phyloP scores from a whole-genome alignment of 1,140 invertebrate species.

The Trypoxylus dichotomus region DNA sequence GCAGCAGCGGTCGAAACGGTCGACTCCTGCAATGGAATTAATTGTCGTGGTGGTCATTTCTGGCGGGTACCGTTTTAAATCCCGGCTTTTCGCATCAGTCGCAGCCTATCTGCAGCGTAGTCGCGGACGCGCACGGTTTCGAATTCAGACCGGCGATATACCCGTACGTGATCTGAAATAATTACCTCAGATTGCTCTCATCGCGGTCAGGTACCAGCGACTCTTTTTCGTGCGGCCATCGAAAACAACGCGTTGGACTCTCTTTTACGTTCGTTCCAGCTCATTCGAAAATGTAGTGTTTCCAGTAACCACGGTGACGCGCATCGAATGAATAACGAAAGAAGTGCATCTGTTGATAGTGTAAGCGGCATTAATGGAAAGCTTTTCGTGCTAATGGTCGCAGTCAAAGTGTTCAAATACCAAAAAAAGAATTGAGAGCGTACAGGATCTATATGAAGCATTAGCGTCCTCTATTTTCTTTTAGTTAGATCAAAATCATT shows the following conservation, averaged over 20 bases:
- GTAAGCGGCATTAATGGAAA: background rate
- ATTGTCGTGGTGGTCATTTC: background rate
- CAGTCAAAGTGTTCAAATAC: background rate
- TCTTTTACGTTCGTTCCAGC: background rate
- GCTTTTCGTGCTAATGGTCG: background rate
- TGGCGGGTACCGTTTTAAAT: background rate
- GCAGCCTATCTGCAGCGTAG: conserved; percentile 1
- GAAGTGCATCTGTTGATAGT: background rate
- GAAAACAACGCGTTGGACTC: background rate
- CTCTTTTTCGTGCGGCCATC: background rate
- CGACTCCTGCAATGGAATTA: conserved; percentile 5
- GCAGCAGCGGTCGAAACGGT: background rate
- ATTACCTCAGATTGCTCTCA: background rate
- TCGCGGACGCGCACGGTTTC: background rate
- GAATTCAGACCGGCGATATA: background rate
- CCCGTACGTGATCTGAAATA: conserved; percentile 15
- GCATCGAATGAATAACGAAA: background rate
- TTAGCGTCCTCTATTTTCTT: no score
- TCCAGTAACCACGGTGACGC: background rate
- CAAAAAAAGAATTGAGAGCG: background rate
- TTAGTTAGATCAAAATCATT: no score
- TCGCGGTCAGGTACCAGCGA: background rate
- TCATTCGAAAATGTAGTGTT: conserved; percentile 4
- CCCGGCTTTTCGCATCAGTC: background rate
- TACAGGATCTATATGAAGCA: no score